A percentile compares a stretch with the other conserved stretches of the same genome.
Conservation (phyloP, 2,888 invertebrate genomes). For the Pristionchus exspectatus region DNA sequence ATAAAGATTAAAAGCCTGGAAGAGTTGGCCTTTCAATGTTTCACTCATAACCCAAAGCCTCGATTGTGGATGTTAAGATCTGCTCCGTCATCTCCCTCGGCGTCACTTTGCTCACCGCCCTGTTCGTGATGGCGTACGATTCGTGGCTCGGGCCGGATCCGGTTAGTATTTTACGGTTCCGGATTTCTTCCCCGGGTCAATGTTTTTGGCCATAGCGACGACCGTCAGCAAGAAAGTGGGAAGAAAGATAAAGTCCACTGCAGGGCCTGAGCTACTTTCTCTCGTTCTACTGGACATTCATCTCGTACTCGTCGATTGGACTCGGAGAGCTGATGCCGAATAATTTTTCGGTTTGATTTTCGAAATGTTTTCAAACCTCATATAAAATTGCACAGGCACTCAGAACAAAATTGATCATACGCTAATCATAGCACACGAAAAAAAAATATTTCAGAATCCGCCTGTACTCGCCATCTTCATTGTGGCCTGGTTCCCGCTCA, state of each 20-base stretch:
- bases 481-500: slow-evolving; percentile 64
- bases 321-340: slow-evolving; percentile 45
- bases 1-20: too few relatives aligned
- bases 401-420: too few relatives aligned
- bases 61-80: background rate
- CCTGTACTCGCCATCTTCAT: slow-evolving; percentile 14
- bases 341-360: background rate
- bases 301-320: slow-evolving; percentile 13
- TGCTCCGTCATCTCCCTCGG: background rate
- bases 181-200: background rate
- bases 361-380: too few relatives aligned
- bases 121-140: slow-evolving; percentile 23
- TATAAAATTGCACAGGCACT: too few relatives aligned
- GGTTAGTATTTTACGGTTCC: background rate
- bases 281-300: slow-evolving; percentile 38
- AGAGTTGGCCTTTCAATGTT: too few relatives aligned
- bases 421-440: too few relatives aligned
- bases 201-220: background rate
- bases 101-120: background rate
- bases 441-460: too few relatives aligned
- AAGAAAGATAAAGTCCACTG: background rate
- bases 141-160: background rate
- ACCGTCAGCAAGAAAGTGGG: background rate
- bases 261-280: background rate
- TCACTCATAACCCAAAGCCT: too few relatives aligned